A percentile compares a stretch with the other conserved stretches of the same genome.
These are phyloP conservation scores for Drosophila parvula DNA, from an alignment of 1,140 invertebrate genomes.

Conservation along the genomic window DNA sequence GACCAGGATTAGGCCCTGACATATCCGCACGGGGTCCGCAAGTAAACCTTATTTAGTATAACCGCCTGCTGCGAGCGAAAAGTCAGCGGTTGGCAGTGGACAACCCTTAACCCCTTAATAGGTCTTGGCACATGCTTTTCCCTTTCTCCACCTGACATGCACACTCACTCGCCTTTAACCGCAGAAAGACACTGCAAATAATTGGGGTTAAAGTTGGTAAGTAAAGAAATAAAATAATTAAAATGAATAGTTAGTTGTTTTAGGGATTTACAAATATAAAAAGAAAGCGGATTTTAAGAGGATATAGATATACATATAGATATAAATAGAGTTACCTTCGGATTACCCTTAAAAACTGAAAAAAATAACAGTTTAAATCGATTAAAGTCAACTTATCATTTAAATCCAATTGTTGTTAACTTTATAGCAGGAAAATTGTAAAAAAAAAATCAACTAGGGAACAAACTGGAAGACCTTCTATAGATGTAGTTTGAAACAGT, in stretches of 20 bases:
- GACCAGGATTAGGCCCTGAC: slow-evolving; percentile 28
- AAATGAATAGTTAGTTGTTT: neutral
- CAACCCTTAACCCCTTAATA: slow-evolving; percentile 47
- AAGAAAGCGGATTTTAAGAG: neutral
- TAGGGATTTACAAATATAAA: neutral
- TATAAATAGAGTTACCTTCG: too few species aligned
- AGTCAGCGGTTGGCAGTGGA: slow-evolving; percentile 51
- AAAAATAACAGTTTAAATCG: too few species aligned
- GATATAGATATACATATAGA: too few species aligned
- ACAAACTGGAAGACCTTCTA: too few species aligned
- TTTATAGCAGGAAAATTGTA: too few species aligned
- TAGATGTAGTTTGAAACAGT: too few species aligned
- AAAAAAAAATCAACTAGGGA: too few species aligned
- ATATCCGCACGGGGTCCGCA: slow-evolving; percentile 29
- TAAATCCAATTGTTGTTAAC: too few species aligned
- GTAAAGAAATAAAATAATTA: neutral
- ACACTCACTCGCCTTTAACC: slow-evolving; percentile 9
- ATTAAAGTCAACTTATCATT: too few species aligned
- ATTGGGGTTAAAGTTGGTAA: neutral
- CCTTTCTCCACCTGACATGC: slow-evolving; percentile 8
- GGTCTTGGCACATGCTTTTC: slow-evolving; percentile 38
- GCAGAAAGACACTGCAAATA: slow-evolving; percentile 10
- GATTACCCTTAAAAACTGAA: too few species aligned
- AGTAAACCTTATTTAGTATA: slow-evolving; percentile 36
- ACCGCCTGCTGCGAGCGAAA: slow-evolving; percentile 41